These are phyloP conservation scores for Moxostoma hubbsi DNA, from an alignment of 2,797 vertebrate species.

Conservation along the genomic window DNA sequence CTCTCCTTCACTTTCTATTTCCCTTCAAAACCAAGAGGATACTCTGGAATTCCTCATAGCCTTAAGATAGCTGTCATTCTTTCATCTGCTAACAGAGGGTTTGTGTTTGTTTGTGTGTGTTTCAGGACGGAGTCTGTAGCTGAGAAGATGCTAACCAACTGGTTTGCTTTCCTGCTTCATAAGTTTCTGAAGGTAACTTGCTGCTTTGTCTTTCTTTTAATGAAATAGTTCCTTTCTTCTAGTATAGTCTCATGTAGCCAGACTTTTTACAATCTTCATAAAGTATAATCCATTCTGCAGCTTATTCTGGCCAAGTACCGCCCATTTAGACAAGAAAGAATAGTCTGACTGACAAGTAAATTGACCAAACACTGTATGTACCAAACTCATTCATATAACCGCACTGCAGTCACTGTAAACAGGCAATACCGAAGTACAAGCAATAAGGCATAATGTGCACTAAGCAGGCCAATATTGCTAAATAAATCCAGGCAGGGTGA, in stretches of 20 bases:
- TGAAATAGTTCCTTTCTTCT: no score
- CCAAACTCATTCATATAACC: conserved; percentile 28
- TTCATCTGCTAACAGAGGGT: not conserved
- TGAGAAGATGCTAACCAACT: conserved; percentile 71
- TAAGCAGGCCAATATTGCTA: no score
- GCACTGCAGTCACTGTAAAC: not conserved
- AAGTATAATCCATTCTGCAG: not conserved
- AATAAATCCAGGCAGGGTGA: no score
- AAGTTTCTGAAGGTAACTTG: conserved; percentile 88
- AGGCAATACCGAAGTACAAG: not conserved
- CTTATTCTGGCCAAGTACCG: not conserved
- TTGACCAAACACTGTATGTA: not conserved
- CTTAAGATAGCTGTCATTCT: not conserved
- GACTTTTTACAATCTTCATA: not conserved
- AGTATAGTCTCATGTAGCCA: not conserved
- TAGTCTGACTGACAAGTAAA: not conserved
- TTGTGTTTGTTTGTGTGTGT: conserved; percentile 39
- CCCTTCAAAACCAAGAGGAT: not conserved
- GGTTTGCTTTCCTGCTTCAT: conserved; percentile 97
- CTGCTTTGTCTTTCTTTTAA: not conserved
- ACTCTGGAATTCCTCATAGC: not conserved
- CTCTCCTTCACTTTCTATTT: not conserved
- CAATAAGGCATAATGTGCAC: no score
- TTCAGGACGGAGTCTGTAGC: conserved; percentile 34
- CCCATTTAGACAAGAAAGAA: conserved; percentile 11